A percentile compares a stretch with the other conserved stretches of the same genome.
phyloP scores from a whole-genome alignment of 2,797 vertebrate species.

The Nothura maculosa region DNA sequence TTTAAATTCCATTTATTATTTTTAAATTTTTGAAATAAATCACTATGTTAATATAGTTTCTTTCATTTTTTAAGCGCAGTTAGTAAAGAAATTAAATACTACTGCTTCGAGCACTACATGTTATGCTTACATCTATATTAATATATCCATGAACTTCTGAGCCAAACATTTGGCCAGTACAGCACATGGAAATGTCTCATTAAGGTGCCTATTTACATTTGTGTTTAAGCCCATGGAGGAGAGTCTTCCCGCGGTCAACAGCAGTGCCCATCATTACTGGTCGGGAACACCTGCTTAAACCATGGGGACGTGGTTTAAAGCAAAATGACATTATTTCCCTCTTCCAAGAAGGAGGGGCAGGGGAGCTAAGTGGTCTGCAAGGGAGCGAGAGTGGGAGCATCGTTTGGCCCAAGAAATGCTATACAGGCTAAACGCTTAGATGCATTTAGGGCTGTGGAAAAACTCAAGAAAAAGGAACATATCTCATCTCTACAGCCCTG shows the following conservation, averaged over 20 bases:
- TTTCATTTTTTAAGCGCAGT: conserved; percentile 65
- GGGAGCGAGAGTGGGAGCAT: conserved; percentile 25
- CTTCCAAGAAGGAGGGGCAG: conserved; percentile 30
- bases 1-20: not conserved
- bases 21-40: conserved; percentile 68
- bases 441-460: conserved; percentile 33
- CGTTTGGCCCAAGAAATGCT: conserved; percentile 4
- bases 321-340: conserved; percentile 18
- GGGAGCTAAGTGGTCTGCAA: conserved; percentile 2
- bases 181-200: conserved; percentile 24
- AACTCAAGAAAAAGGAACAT: not conserved
- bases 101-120: conserved; percentile 6
- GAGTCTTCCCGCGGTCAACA: not conserved
- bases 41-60: conserved; percentile 14
- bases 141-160: not conserved
- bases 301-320: conserved; percentile 8
- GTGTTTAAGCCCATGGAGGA: conserved; percentile 17
- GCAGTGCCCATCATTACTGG: conserved; percentile 1
- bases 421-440: not conserved
- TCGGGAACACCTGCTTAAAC: conserved; percentile 56
- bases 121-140: conserved; percentile 10
- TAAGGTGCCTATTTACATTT: conserved; percentile 57
- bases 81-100: conserved; percentile 46
- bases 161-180: conserved; percentile 15
- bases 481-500: conserved; percentile 17